Evolutionary conservation across 2,113 vertebrate genomes (phyloP), one percentile per base, ranked within the genome.

Genomic region (Verasper variegatus): DNA sequence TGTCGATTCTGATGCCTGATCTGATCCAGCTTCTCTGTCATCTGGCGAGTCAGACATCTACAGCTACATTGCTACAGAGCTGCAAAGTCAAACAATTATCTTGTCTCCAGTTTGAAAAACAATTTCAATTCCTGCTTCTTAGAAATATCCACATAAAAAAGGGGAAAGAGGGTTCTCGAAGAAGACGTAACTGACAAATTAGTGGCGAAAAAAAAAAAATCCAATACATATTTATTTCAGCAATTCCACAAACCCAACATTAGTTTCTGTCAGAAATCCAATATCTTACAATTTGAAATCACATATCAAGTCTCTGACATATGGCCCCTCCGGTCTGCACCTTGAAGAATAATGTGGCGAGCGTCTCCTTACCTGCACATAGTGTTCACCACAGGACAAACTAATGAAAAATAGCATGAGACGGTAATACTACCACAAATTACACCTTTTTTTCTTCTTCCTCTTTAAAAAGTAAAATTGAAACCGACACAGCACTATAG

Each of bases 361-460:
- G 68, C 31, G 59, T 78, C 65, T 71, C 47, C 71, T 78, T 74
- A 74, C 62, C 74, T 68, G 60, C 40, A 82, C 81, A 64, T n/a
- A 59, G 31, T 51, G 63, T 65, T 75, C 27, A 77, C 54, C 65
- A 69, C 62, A 86, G 83, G 71, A 80, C 63, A 87, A 85, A 58
- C 68, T 59, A 76, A 81, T 89, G 69, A 87, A 84, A 90, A 84
- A 91, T 86, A 68, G 80, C 56, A 61, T 67, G 66, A 70, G 68
- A 86, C 68, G 78, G 64, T 85, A 85, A 84, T 74, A 62, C 61
- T 63, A 87, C 42, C 40, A 85, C 63, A 76, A 89, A 83, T 54
- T 56, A 82, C 31, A 60, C 12, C 49, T 67, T 79, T 57, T 74
- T 62, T 54, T 63, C 57, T 13, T 31, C 31, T 8, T 11, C 11